Percentiles rank a stretch among this genome's conserved stretches.
Conservation (phyloP, 2,113 vertebrate species). For the Scalopus aquaticus region DNA sequence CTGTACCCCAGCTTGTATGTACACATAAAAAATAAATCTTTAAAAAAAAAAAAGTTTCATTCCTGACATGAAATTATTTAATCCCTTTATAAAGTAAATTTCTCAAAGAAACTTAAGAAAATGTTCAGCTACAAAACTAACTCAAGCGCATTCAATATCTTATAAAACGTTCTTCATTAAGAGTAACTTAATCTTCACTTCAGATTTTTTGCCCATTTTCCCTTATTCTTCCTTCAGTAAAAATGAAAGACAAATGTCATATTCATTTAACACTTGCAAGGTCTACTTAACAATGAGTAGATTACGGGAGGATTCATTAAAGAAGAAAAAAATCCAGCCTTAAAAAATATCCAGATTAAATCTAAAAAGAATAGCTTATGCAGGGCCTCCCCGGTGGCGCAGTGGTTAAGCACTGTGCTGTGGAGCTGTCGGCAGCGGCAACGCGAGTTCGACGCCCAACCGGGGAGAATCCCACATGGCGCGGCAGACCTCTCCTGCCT, state of each 20-base stretch:
- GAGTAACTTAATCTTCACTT: neutral
- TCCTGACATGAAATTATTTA: neutral
- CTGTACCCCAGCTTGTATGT: too few relatives aligned
- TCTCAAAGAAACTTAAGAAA: neutral
- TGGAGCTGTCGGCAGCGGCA: too few relatives aligned
- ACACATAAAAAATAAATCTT: too few relatives aligned
- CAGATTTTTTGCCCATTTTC: neutral
- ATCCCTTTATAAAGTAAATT: neutral
- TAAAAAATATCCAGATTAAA: neutral
- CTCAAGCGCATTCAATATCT: neutral
- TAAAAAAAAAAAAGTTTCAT: too few relatives aligned
- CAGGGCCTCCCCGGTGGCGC: too few relatives aligned
- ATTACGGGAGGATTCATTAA: neutral
- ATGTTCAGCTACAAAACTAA: neutral
- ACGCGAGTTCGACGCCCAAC: too few relatives aligned
- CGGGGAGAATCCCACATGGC: too few relatives aligned
- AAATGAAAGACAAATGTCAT: neutral
- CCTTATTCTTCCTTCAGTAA: neutral
- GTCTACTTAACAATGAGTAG: neutral
- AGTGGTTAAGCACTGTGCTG: too few relatives aligned
- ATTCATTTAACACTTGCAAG: neutral
- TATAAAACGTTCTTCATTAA: neutral
- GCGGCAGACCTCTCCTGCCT: too few relatives aligned
- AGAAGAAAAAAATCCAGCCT: neutral
- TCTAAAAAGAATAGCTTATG: neutral